A percentile compares a stretch with the other conserved stretches of the same genome.
phyloP scores from a whole-genome alignment of 2,888 invertebrate species.

The Stenichneumon culpator region DNA sequence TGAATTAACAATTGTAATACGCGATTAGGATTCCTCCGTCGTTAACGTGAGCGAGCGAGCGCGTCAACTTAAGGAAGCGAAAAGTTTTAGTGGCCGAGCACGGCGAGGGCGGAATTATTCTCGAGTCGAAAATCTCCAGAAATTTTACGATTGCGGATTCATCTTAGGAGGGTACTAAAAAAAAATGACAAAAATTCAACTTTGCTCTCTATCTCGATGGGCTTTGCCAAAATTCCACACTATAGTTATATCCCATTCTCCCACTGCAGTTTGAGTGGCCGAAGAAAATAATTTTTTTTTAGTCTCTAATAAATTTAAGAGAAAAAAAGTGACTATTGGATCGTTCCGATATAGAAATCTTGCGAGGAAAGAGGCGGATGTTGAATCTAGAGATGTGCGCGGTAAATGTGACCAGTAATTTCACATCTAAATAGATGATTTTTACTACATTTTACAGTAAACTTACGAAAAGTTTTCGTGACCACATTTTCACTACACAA shows the following conservation, averaged over 20 bases:
- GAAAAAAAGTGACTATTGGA: neutral
- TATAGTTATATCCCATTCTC: too few species aligned
- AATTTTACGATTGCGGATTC: slow-evolving; percentile 42
- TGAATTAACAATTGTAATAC: slow-evolving; percentile 84
- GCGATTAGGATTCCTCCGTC: slow-evolving; percentile 79
- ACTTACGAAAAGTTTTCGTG: too few species aligned
- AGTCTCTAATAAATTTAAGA: neutral
- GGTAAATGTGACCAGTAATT: too few species aligned
- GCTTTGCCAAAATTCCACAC: too few species aligned
- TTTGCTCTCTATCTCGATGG: too few species aligned
- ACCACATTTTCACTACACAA: too few species aligned
- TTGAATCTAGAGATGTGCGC: too few species aligned
- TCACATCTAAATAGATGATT: too few species aligned
- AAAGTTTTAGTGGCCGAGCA: slow-evolving; percentile 77
- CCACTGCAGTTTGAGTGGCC: too few species aligned
- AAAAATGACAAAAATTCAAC: slow-evolving; percentile 1
- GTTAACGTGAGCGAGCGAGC: slow-evolving; percentile 82
- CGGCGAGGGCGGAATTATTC: slow-evolving; percentile 76
- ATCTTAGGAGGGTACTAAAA: slow-evolving; percentile 26
- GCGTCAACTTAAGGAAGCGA: slow-evolving; percentile 72
- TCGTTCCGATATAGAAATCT: neutral
- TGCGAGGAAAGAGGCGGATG: neutral
- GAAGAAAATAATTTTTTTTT: neutral
- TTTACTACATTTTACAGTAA: too few species aligned
- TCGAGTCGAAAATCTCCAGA: slow-evolving; percentile 46